phyloP scores from a whole-genome alignment of 2,888 invertebrate genomes.

The Drosophila nr. medialis region DNA sequence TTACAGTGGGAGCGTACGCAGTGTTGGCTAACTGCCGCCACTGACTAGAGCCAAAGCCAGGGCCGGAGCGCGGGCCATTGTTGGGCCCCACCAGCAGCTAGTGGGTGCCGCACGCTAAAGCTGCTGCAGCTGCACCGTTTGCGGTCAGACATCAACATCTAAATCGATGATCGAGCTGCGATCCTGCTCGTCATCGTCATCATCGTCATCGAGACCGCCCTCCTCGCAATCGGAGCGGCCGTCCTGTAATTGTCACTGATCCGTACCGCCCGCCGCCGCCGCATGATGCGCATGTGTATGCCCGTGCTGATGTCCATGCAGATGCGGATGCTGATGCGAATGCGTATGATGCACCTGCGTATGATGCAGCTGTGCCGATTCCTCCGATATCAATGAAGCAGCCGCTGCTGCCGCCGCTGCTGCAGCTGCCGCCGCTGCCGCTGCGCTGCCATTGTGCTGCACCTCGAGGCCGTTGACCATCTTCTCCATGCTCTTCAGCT shows the following conservation, averaged over 20 bases:
- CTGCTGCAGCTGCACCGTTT: constrained; percentile 59
- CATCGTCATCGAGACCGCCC: constrained; percentile 70
- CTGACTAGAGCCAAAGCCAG: constrained; percentile 28
- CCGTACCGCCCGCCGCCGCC: constrained; percentile 61
- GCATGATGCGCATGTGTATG: constrained; percentile 56
- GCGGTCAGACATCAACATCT: constrained; percentile 84
- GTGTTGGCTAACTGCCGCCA: constrained; percentile 53
- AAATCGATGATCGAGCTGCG: constrained; percentile 84
- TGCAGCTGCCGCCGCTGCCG: constrained; percentile 58
- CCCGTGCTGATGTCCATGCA: constrained; percentile 52
- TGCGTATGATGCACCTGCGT: constrained; percentile 67
- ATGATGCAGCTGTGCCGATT: constrained; percentile 62
- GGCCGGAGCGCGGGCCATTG: constrained; percentile 22
- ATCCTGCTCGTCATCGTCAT: constrained; percentile 79
- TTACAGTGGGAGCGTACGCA: constrained; percentile 43
- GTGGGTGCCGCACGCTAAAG: constrained; percentile 67
- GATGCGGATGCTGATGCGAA: constrained; percentile 48
- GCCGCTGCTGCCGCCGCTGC: constrained; percentile 69
- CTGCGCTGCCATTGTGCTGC: constrained; percentile 86
- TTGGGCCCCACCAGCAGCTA: constrained; percentile 24
- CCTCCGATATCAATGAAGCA: constrained; percentile 61
- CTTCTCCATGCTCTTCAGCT: constrained; percentile 97
- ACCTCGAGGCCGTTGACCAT: constrained; percentile 98
- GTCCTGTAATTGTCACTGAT: constrained; percentile 85
- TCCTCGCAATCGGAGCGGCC: constrained; percentile 78